Percentiles rank a stretch among this genome's conserved stretches.
These are phyloP conservation scores for Aricia agestis DNA, from an alignment of 1,140 invertebrate genomes.

Conservation along the genomic window DNA sequence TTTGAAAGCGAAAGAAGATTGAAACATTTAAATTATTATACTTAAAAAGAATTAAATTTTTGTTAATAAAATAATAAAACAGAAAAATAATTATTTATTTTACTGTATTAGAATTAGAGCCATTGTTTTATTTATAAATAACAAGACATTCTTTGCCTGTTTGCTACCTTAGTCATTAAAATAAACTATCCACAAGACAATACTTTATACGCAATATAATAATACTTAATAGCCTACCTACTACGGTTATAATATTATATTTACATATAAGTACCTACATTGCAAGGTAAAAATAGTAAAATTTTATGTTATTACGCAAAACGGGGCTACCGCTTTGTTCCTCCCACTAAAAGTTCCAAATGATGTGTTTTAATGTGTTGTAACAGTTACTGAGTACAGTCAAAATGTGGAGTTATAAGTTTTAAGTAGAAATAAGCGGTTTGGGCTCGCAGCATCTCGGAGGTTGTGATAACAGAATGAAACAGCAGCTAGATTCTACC, in stretches of 20 bases:
- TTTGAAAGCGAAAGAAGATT: background rate
- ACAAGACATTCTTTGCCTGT: too few species aligned
- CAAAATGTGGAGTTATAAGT: slow-evolving; percentile 41
- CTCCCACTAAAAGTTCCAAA: slow-evolving; percentile 21
- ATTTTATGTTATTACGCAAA: slow-evolving; percentile 22
- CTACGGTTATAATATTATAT: background rate
- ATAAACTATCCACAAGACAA: background rate
- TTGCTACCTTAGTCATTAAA: background rate
- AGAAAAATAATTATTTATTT: too few species aligned
- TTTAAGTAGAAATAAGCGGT: slow-evolving; percentile 49
- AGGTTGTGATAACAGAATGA: slow-evolving; percentile 43
- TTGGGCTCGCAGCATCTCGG: slow-evolving; percentile 43
- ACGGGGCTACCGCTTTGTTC: slow-evolving; percentile 19
- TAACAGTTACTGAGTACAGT: slow-evolving; percentile 28
- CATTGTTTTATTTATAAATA: too few species aligned
- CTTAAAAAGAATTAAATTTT: too few species aligned
- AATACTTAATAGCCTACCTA: background rate
- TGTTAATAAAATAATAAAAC: too few species aligned
- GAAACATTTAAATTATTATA: too few species aligned
- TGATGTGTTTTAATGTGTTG: slow-evolving; percentile 19
- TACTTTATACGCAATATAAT: too few species aligned
- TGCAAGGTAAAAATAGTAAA: slow-evolving; percentile 20
- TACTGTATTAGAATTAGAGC: too few species aligned
- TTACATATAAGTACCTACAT: too few species aligned
- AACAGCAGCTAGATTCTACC: slow-evolving; percentile 29